Percentiles rank a stretch among this genome's conserved stretches.
Conservation (phyloP, 1,140 invertebrate genomes). For the Steinernema khuongi region DNA sequence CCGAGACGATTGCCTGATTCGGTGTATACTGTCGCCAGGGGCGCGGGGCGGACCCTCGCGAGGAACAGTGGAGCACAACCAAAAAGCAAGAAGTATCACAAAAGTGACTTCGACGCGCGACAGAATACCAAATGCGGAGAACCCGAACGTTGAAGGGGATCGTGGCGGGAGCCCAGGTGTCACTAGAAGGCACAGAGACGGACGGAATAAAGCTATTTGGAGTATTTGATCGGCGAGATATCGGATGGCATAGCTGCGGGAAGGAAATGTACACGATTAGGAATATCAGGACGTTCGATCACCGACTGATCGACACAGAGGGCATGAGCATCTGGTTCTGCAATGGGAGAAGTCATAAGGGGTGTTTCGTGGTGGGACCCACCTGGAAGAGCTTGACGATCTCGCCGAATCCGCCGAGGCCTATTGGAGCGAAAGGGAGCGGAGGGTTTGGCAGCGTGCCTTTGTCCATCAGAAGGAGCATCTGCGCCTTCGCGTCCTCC, state of each 20-base stretch:
- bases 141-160: neutral
- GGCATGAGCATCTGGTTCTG: neutral
- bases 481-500: neutral
- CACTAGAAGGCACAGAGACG: slow-evolving; percentile 5
- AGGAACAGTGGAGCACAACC: neutral
- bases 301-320: neutral
- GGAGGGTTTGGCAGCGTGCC: neutral
- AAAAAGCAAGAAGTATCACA: slow-evolving; percentile 15
- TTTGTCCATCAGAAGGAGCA: neutral
- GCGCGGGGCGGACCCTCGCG: neutral
- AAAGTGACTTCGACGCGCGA: slow-evolving; percentile 6
- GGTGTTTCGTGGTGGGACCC: neutral
- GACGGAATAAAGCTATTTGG: neutral
- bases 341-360: neutral
- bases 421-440: neutral
- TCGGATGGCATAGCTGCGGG: neutral
- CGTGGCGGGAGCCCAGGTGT: neutral
- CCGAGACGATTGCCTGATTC: neutral
- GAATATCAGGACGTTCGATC: neutral
- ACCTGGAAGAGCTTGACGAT: slow-evolving; percentile 6
- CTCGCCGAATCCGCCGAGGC: neutral
- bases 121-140: neutral
- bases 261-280: slow-evolving; percentile 1
- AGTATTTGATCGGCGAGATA: slow-evolving; percentile 4
- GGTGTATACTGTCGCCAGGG: slow-evolving; percentile 11